phyloP scores from a whole-genome alignment of 1,140 invertebrate genomes.

The Drosophila nannoptera region DNA sequence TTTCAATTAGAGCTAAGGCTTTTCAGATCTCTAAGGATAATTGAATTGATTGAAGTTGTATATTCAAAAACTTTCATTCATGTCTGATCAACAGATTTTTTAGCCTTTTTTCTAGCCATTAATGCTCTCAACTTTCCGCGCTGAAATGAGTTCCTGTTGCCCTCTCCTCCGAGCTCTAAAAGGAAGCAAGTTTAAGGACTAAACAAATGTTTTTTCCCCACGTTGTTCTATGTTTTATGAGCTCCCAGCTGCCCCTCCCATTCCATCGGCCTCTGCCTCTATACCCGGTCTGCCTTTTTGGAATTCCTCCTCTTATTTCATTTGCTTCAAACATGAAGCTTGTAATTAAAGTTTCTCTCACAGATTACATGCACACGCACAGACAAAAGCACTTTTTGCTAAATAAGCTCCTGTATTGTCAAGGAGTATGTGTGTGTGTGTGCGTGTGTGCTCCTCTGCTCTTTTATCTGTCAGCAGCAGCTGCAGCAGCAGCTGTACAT shows the following conservation, averaged over 20 bases:
- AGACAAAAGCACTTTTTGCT: constrained; percentile 1
- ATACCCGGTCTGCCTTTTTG: constrained; percentile 2
- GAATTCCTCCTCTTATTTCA: constrained; percentile 10
- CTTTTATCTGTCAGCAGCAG: constrained; percentile 11
- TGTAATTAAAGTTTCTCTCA: constrained; percentile 69
- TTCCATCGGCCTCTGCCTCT: neutral
- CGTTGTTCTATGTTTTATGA: constrained; percentile 1
- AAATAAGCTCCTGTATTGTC: constrained; percentile 16
- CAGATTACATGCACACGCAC: constrained; percentile 46
- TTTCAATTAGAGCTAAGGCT: no score
- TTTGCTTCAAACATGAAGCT: constrained; percentile 31
- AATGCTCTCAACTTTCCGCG: neutral
- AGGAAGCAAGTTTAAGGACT: constrained; percentile 31
- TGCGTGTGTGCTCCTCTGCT: constrained; percentile 7
- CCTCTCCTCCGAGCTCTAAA: neutral
- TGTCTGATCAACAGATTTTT: no score
- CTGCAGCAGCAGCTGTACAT: constrained; percentile 9
- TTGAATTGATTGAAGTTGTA: no score
- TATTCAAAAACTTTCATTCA: no score
- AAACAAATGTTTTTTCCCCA: constrained; percentile 12
- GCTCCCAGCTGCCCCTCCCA: no score
- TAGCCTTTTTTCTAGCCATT: neutral
- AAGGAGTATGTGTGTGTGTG: neutral
- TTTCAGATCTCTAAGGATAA: no score
- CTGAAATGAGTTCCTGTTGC: neutral